These are phyloP conservation scores for Urocitellus parryii DNA, from an alignment of 2,113 vertebrate species.

Conservation along the genomic window DNA sequence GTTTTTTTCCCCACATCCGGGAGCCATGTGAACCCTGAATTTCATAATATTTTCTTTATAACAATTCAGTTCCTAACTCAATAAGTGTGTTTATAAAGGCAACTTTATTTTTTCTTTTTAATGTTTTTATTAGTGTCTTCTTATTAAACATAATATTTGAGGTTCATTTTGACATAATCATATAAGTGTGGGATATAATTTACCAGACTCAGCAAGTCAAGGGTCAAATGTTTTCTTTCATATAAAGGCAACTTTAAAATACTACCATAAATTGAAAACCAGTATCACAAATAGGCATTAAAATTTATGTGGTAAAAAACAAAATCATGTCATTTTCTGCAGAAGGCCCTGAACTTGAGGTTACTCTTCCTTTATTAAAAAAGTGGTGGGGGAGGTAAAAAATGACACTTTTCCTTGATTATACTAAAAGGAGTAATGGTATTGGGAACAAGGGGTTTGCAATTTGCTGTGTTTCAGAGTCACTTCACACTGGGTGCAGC, in stretches of 20 bases:
- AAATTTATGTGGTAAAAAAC: neutral
- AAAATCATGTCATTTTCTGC: constrained; percentile 11
- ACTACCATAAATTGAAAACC: neutral
- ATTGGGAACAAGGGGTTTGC: neutral
- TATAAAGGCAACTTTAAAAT: constrained; percentile 37
- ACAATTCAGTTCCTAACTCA: neutral
- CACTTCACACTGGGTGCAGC: neutral
- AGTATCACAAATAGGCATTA: neutral
- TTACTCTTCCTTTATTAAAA: neutral
- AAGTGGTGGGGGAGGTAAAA: neutral
- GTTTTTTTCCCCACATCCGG: neutral
- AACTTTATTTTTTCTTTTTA: neutral
- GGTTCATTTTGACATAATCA: no score
- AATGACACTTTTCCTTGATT: neutral
- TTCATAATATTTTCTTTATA: constrained; percentile 15
- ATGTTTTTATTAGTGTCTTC: no score
- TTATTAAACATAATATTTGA: no score
- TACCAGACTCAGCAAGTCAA: no score
- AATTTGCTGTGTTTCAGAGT: neutral
- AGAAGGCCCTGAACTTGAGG: neutral
- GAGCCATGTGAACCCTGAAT: neutral
- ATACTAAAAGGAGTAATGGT: neutral
- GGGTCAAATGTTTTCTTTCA: no score
- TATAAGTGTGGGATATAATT: no score
- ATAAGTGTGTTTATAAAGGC: neutral